Evolutionary conservation across 2,888 invertebrate species (phyloP), one percentile per base, ranked within the genome.

Genomic region (Agonopterix alstromeriana): DNA sequence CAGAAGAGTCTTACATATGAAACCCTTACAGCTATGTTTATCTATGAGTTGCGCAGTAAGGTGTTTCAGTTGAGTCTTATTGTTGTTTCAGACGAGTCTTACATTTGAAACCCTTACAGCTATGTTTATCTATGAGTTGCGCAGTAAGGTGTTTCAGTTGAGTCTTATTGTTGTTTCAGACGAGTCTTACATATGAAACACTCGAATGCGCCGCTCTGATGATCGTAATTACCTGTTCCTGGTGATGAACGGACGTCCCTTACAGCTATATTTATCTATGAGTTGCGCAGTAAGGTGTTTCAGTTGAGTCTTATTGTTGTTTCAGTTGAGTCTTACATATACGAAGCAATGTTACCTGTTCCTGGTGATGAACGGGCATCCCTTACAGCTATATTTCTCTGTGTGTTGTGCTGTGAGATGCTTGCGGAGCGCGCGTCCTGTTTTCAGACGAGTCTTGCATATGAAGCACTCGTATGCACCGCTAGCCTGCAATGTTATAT

Each of bases 251-350:
- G 85, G 79, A 47, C 86, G 86, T 0, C 78, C 81, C 14, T 83
- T 84, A 44, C 86, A 87, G 49, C 75, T 81, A 53, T 78, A 86
- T 17, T 83, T 74, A 55, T 84, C 81, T 0, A 83, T 81, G 46
- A 86, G 86, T 36, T 85, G 86, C 0, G 85, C 82, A 0, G 85
- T 85, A 9, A 86, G 56, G 35, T 87, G 86, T 48, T 84, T 85
- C 36, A 84, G 50, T 0, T 82, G 60, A 0, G 82, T 82, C 48
- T 83, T 85, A n/a, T n/a, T n/a, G n/a, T n/a, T n/a, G 86, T 48
- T 84, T 85, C 36, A 84, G 50, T 0, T 82, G 60, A 0, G 82
- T 82, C 48, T 83, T 85, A 44, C 86, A 86, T 3, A 86, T 84
- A n/a, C n/a, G 47, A 83, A 7, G n/a, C n/a, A 5, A 38, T 38